Conservation (phyloP, 2,797 vertebrate genomes). For the Argentina silus region DNA sequence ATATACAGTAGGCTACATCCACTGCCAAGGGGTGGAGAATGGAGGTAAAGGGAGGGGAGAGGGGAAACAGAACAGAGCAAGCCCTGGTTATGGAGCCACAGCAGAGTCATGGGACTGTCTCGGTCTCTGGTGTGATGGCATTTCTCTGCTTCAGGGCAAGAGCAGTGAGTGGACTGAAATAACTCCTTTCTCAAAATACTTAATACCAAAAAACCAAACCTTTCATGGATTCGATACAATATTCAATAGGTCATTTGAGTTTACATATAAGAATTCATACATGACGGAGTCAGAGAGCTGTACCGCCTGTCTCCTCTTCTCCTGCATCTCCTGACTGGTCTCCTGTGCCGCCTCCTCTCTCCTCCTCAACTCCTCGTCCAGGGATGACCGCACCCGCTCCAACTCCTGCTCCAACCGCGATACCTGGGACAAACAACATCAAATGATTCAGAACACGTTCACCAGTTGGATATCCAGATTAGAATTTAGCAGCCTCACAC, state of each 20-base stretch:
- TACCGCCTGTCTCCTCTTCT: conserved; percentile 72
- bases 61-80: conserved; percentile 23
- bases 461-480: no score
- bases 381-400: conserved; percentile 77
- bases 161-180: background rate
- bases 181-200: background rate
- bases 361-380: conserved; percentile 76
- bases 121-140: background rate
- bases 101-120: conserved; percentile 63
- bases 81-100: conserved; percentile 23
- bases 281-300: conserved; percentile 65
- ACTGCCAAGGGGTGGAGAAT: conserved; percentile 23
- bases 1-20: conserved; percentile 34
- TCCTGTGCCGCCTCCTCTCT: conserved; percentile 73
- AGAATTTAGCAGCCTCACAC: no score
- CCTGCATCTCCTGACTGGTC: conserved; percentile 72
- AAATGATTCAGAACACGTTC: background rate
- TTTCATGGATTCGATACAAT: no score
- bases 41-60: conserved; percentile 2
- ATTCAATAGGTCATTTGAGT: no score
- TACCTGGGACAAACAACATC: conserved; percentile 71
- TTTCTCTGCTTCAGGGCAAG: conserved; percentile 25
- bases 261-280: conserved; percentile 51
- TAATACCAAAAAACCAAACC: no score
- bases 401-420: conserved; percentile 87